A percentile compares a stretch with the other conserved stretches of the same genome.
Evolutionary conservation across 2,797 vertebrate genomes (phyloP).

Genomic region (Anas bahamensis): DNA sequence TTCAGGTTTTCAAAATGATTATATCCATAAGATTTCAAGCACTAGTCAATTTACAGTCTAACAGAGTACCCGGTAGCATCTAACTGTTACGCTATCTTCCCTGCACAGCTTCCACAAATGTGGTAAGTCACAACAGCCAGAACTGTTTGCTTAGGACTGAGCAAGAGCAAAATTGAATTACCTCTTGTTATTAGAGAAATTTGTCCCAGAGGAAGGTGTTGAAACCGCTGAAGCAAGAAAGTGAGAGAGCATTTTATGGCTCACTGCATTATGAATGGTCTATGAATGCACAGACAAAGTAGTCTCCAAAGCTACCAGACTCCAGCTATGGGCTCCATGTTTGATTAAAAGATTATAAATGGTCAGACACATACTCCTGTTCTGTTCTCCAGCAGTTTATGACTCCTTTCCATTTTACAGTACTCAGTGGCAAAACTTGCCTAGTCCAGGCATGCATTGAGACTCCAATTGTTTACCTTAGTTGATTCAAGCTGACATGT

Average conservation of each 20-base stretch:
- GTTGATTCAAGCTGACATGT: constrained; percentile 55
- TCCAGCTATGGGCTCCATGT: constrained; percentile 52
- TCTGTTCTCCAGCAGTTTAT: constrained; percentile 72
- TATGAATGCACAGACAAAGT: constrained; percentile 39
- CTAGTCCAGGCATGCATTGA: constrained; percentile 47
- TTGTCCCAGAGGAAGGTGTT: constrained; percentile 70
- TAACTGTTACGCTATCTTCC: background rate
- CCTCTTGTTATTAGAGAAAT: constrained; percentile 76
- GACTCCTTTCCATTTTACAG: constrained; percentile 60
- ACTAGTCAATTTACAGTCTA: background rate
- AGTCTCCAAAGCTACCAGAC: constrained; percentile 44
- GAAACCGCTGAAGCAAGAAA: constrained; percentile 76
- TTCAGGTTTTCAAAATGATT: background rate
- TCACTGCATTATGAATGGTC: constrained; percentile 49
- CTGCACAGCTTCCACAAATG: background rate
- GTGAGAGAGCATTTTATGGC: constrained; percentile 70
- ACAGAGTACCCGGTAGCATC: background rate
- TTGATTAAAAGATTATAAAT: constrained; percentile 76
- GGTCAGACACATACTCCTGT: constrained; percentile 60
- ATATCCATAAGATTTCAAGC: background rate
- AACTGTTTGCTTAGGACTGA: constrained; percentile 53
- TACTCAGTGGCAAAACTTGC: constrained; percentile 48
- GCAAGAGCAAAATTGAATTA: constrained; percentile 78
- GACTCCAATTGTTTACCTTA: constrained; percentile 67
- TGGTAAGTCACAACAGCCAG: background rate